A percentile compares a stretch with the other conserved stretches of the same genome.
Conservation (phyloP, 2,113 vertebrate species). For the Pavo muticus region DNA sequence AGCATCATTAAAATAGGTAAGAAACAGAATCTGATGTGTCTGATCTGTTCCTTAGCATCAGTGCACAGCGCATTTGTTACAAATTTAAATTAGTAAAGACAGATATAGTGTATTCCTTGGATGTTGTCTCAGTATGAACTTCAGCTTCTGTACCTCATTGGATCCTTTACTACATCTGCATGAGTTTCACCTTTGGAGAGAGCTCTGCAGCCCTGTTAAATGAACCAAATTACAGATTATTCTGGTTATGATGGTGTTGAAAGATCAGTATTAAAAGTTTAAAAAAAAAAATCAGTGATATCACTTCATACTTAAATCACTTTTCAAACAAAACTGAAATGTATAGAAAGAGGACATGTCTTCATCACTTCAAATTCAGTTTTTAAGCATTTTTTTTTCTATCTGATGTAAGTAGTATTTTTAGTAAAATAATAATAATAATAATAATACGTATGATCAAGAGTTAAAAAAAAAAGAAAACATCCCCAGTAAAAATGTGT, state of each 20-base stretch:
- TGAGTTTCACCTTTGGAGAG: background rate
- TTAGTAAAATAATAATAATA: background rate
- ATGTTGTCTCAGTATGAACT: background rate
- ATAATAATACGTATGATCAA: background rate
- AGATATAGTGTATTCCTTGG: background rate
- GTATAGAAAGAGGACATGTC: background rate
- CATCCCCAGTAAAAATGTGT: accelerated
- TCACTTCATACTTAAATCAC: background rate
- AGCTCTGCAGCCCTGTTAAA: background rate
- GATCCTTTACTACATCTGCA: background rate
- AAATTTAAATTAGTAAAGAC: background rate
- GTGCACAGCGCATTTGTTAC: background rate
- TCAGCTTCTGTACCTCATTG: background rate
- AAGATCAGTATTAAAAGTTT: background rate
- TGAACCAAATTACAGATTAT: background rate
- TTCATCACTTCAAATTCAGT: background rate
- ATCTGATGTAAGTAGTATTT: background rate
- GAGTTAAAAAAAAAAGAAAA: background rate
- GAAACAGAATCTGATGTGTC: background rate
- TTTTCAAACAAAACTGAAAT: background rate
- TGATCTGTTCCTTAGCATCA: background rate
- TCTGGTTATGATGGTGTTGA: background rate
- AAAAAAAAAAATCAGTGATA: background rate
- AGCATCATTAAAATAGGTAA: conserved; percentile 96
- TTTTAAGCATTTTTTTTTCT: background rate